Evolutionary conservation across 2,113 vertebrate genomes (phyloP).

Genomic region (Lonchura striata): DNA sequence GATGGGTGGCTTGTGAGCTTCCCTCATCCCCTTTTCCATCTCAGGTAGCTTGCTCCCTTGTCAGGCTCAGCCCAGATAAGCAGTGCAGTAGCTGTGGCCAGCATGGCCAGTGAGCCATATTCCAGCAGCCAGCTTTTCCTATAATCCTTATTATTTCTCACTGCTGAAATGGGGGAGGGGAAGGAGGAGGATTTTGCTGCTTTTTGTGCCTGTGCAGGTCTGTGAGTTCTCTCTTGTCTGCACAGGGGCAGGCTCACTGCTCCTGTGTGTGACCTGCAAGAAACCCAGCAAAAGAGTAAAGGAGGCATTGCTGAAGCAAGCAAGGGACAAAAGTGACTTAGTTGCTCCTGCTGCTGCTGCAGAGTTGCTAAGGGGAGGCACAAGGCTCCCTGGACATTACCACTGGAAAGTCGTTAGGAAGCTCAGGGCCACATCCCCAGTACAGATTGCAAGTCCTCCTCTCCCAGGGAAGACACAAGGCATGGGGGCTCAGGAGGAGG

Average conservation of each 20-base stretch:
- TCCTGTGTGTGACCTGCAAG: constrained; percentile 15
- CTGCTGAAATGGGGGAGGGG: neutral
- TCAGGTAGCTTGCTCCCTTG: neutral
- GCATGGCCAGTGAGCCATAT: neutral
- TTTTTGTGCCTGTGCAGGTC: neutral
- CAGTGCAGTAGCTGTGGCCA: fast-evolving
- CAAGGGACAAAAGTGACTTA: constrained; percentile 71
- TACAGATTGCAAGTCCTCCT: constrained; percentile 77
- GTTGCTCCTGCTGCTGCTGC: neutral
- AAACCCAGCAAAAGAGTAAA: neutral
- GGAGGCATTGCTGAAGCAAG: constrained; percentile 11
- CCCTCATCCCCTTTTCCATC: neutral
- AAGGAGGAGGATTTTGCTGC: neutral
- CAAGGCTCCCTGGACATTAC: constrained; percentile 75
- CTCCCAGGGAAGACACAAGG: constrained; percentile 59
- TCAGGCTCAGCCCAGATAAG: neutral
- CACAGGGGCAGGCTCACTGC: neutral
- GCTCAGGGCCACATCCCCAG: constrained; percentile 68
- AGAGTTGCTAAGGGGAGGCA: constrained; percentile 47
- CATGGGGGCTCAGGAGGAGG: neutral
- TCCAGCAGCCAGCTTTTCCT: neutral
- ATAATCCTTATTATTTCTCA: constrained; percentile 28
- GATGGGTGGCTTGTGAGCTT: neutral
- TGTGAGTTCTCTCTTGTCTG: neutral
- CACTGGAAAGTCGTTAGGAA: constrained; percentile 85